Evolutionary conservation across 2,888 invertebrate genomes (phyloP).

Genomic region (Acrocyrtus sp.): DNA sequence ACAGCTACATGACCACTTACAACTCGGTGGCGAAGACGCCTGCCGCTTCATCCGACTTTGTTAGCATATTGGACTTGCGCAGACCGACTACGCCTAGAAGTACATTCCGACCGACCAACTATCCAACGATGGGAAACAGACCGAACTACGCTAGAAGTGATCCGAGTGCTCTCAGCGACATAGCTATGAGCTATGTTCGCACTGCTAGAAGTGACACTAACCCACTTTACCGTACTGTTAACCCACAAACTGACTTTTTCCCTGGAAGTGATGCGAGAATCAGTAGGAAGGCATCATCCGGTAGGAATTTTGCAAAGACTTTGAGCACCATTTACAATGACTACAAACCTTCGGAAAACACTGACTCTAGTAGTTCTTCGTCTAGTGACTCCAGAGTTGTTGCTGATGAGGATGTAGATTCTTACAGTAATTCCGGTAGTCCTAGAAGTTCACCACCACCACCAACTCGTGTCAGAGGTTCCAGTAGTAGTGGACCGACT

Average conservation of each 20-base stretch:
- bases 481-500: background rate
- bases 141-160: conserved; percentile 1
- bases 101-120: conserved; percentile 10
- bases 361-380: background rate
- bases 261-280: background rate
- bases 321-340: conserved; percentile 35
- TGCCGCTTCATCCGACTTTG: conserved; percentile 14
- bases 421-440: background rate
- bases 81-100: conserved; percentile 6
- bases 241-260: conserved; percentile 23
- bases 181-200: background rate
- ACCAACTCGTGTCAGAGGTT: background rate
- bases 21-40: conserved; percentile 21
- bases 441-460: background rate
- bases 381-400: conserved; percentile 9
- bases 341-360: conserved; percentile 35
- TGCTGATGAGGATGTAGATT: conserved; percentile 5
- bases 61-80: conserved; percentile 20
- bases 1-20: conserved; percentile 28
- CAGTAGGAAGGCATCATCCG: background rate
- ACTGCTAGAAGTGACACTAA: background rate
- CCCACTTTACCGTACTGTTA: conserved; percentile 18
- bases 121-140: conserved; percentile 8
- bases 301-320: conserved; percentile 34
- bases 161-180: conserved; percentile 1